phyloP scores from a whole-genome alignment of 2,113 vertebrate species.

The Geothlypis trichas region DNA sequence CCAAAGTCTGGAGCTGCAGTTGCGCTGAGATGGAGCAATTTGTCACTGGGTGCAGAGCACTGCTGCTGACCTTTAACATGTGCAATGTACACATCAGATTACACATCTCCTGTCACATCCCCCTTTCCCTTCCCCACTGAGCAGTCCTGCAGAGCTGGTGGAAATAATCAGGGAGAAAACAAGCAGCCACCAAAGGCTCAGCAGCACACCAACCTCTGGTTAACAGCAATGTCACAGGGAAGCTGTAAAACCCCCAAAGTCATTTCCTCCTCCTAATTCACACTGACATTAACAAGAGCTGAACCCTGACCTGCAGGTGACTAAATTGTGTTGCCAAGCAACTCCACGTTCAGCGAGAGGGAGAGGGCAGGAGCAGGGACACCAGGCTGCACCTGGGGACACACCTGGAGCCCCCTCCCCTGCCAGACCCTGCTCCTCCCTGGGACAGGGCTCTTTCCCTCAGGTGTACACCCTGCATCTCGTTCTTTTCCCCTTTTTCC shows the following conservation, averaged over 20 bases:
- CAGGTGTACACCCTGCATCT: background rate
- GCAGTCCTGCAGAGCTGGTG: background rate
- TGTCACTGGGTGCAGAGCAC: constrained; percentile 47
- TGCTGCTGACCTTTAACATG: constrained; percentile 41
- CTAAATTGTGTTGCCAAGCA: constrained; percentile 71
- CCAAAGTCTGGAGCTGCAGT: constrained; percentile 20
- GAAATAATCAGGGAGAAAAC: background rate
- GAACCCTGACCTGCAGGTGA: constrained; percentile 69
- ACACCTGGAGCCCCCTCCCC: background rate
- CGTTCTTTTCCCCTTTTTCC: background rate
- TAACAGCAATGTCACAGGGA: constrained; percentile 48
- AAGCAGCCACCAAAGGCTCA: background rate
- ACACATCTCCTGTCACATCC: background rate
- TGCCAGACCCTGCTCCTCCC: background rate
- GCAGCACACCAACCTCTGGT: background rate
- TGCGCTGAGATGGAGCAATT: constrained; percentile 55
- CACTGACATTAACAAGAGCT: constrained; percentile 67
- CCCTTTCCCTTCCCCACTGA: background rate
- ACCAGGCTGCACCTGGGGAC: background rate
- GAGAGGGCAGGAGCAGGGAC: background rate
- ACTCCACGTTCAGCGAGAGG: constrained; percentile 1
- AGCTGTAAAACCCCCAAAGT: constrained; percentile 49
- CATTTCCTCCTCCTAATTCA: constrained; percentile 70
- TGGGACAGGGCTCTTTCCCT: background rate
- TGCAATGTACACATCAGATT: background rate